Evolutionary conservation across 2,797 vertebrate species (phyloP), one percentile per base, ranked within the genome.

Genomic region (Serranus cabrilla): DNA sequence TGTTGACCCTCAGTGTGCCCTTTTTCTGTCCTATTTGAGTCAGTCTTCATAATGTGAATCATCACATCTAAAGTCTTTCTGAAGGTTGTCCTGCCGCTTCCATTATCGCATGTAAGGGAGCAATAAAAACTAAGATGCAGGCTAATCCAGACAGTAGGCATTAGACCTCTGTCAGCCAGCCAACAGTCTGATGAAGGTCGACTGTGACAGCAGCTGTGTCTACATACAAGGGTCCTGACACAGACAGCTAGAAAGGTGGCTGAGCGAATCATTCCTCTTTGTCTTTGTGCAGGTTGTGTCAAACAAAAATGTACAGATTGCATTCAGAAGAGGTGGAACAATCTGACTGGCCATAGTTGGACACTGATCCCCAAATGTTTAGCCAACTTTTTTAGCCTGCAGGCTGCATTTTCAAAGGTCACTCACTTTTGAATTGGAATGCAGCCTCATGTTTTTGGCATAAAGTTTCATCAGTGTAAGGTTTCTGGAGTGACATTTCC

Each of bases 161-260:
- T 45, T 60, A 51, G 16, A 31, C 11, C 5, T 66, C 18, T 76
- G 39, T 14, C 61, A 61, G 56, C 11, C 56, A 56, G 51, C 50
- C 55, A 42, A 31, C 11, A 31, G 25, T 20, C 50, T 27, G n/a
- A 50, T 63, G 58, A 80, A 83, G 70, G 84, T 80, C 51, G 75
- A 69, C 52, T 45, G 47, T 50, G 63, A 73, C 52, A 23, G n/a
- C 37, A 52, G 49, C 21, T 51, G 46, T 14, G 62, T 10, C 21
- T n/a, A 21, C 17, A n/a, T 7, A 11, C 12, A 27, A 40, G 7
- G 16, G 42, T 2, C 1, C 6, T 37, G 25, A 34, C 6, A 46
- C 6, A 0, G 13, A 67, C 5, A 0, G 45, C 11, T 31, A 27
- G 25, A 13, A 23, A 37, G 1, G 1, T 5, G 11, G 7, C 25